phyloP scores from a whole-genome alignment of 2,888 invertebrate species.

The Hirudinaria manillensis region DNA sequence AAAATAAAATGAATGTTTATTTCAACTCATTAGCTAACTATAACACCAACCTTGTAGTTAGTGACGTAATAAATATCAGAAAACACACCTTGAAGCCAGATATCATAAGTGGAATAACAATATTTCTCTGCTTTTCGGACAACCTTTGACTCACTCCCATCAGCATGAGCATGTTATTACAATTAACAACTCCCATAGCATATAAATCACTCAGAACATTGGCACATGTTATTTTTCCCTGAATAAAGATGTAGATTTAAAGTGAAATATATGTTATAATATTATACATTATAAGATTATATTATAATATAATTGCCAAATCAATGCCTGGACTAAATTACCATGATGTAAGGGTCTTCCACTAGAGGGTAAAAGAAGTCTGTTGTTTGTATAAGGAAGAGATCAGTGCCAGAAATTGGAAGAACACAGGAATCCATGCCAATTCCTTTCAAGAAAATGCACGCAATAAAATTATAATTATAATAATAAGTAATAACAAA shows the following conservation, averaged over 20 bases:
- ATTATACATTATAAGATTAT: no score
- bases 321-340: no score
- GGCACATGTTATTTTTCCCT: slow-evolving; percentile 87
- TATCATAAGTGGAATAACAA: slow-evolving; percentile 81
- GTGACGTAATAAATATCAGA: no score
- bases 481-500: neutral
- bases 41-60: no score
- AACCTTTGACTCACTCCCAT: slow-evolving; percentile 81
- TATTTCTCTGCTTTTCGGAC: slow-evolving; percentile 80
- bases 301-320: no score
- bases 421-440: slow-evolving; percentile 79
- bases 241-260: slow-evolving; percentile 46
- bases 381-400: slow-evolving; percentile 74
- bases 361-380: slow-evolving; percentile 81
- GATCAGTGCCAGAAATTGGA: slow-evolving; percentile 68
- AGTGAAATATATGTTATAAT: neutral
- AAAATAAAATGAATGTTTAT: no score
- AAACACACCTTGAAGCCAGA: slow-evolving; percentile 70
- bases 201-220: slow-evolving; percentile 87
- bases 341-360: slow-evolving; percentile 78
- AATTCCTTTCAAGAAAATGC: slow-evolving; percentile 60
- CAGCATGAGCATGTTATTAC: slow-evolving; percentile 88
- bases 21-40: no score
- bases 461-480: no score
- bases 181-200: slow-evolving; percentile 76